Base-by-base conservation (phyloP, 2,888 invertebrate species). In the Oxyscelio sp. region DNA sequence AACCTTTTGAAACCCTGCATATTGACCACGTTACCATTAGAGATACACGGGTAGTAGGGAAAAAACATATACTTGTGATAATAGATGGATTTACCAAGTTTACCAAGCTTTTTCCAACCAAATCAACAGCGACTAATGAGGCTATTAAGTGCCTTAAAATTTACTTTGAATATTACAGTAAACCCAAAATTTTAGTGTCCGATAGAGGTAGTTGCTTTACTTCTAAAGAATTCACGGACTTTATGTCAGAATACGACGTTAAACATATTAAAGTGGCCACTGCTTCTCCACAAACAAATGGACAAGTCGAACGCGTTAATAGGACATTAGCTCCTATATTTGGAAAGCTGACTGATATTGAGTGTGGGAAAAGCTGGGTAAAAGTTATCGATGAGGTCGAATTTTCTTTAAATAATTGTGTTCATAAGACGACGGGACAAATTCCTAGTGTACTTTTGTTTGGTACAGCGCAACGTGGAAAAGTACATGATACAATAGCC, bases 261-360 rank as follows among this genome's bases (percentile, higher is more conserved):
- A 27, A 45, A 0, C 85, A 86, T 52, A 27, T 74, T 11, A 34
- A 75, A n/a, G 58, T 85, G 1, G 84, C 86, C 1, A 86, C 86
- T 2, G 83, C 65, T 8, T 80, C 84, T 0, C 86, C 88, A 0
- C 4, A 86, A 31, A 88, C 88, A 0, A 88, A 89, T 56, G 88
- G 89, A 1, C 87, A 88, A 11, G 83, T 87, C 0, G 87, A 87
- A 24, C 66, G 85, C 3, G 65, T 79, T 4, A 87, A 87, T 54
- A 61, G 83, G 0, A 34, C 27, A 1, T 22, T 88, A 0, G 43
- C 56, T 0, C 75, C 79, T 1, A 83, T 85, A 75, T 8, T 83
- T 9, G 59, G 48, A 2, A 83, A 83, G 58, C 22, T 85, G 11
- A 56, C 15, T 1, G 66, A n/a, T n/a, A n/a, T n/a, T n/a, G n/a